These are phyloP conservation scores for Parotia lawesii DNA, from an alignment of 2,113 vertebrate species.

Conservation along the genomic window DNA sequence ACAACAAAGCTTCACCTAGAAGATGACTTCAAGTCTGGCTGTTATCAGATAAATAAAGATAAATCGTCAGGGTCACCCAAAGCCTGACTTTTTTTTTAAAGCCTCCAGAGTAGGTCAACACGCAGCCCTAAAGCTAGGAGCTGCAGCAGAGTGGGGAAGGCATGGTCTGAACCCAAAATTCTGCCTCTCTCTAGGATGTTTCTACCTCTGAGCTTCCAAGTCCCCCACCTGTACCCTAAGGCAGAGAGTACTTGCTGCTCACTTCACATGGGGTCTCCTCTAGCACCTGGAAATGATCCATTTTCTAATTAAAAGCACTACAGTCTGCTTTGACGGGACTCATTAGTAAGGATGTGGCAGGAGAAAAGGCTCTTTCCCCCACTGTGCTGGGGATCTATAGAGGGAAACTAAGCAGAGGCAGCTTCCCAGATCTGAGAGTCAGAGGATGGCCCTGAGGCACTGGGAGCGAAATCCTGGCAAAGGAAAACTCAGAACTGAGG, in stretches of 20 bases:
- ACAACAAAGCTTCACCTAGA: not conserved
- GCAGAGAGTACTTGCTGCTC: not conserved
- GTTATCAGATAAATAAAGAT: not conserved
- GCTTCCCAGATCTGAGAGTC: not conserved
- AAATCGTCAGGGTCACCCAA: not conserved
- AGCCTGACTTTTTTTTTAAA: not conserved
- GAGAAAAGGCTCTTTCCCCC: not conserved
- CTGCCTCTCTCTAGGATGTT: not conserved
- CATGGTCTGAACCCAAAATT: not conserved
- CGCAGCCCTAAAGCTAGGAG: not conserved
- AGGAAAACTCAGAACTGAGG: not conserved
- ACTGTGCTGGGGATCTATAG: not conserved
- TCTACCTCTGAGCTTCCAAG: not conserved
- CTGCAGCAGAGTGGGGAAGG: not conserved
- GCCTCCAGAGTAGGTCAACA: not conserved
- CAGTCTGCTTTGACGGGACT: not conserved
- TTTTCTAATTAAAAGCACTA: not conserved
- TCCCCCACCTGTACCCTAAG: not conserved
- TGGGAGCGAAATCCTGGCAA: not conserved
- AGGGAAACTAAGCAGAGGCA: not conserved
- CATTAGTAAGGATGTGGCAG: not conserved
- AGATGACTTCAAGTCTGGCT: not conserved
- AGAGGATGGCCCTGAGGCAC: not conserved
- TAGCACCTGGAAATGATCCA: not conserved
- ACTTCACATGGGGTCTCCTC: not conserved